Conservation (phyloP, 2,888 invertebrate genomes). For the Tetanocera ferruginea region DNA sequence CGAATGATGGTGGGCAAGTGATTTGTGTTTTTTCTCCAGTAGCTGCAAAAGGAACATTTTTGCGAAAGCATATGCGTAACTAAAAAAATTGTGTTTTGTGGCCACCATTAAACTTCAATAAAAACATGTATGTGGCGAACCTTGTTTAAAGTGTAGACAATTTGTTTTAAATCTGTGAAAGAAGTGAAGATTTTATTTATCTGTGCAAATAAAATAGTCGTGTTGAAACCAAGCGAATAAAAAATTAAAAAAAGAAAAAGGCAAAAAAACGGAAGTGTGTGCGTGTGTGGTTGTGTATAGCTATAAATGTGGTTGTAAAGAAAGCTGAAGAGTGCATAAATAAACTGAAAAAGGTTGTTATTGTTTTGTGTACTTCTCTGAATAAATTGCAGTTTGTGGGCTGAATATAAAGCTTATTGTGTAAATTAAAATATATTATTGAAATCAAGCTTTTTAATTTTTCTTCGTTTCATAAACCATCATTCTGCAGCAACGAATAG, state of each 20-base stretch:
- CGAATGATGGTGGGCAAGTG: too few relatives aligned
- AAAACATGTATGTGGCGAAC: neutral
- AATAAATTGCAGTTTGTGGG: neutral
- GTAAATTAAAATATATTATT: conserved; percentile 32
- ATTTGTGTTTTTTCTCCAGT: too few relatives aligned
- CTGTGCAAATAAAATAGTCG: neutral
- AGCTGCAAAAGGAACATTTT: too few relatives aligned
- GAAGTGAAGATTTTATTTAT: too few relatives aligned
- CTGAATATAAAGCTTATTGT: conserved; percentile 1
- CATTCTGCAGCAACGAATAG: neutral
- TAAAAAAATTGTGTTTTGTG: too few relatives aligned
- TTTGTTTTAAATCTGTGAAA: too few relatives aligned
- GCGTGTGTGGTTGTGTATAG: conserved; percentile 9
- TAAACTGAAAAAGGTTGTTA: conserved; percentile 11
- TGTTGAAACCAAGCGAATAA: neutral
- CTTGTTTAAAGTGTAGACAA: too few relatives aligned
- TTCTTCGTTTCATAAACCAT: neutral
- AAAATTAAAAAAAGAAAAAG: neutral
- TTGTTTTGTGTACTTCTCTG: neutral
- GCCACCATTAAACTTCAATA: neutral
- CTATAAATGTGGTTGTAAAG: conserved; percentile 5
- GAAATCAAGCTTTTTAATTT: too few relatives aligned
- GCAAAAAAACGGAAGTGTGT: neutral
- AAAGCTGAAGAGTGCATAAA: neutral
- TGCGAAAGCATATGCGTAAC: too few relatives aligned